Evolutionary conservation across 2,888 invertebrate genomes (phyloP), one percentile per base, ranked within the genome.

Genomic region (Hirtodrosophila duncani): DNA sequence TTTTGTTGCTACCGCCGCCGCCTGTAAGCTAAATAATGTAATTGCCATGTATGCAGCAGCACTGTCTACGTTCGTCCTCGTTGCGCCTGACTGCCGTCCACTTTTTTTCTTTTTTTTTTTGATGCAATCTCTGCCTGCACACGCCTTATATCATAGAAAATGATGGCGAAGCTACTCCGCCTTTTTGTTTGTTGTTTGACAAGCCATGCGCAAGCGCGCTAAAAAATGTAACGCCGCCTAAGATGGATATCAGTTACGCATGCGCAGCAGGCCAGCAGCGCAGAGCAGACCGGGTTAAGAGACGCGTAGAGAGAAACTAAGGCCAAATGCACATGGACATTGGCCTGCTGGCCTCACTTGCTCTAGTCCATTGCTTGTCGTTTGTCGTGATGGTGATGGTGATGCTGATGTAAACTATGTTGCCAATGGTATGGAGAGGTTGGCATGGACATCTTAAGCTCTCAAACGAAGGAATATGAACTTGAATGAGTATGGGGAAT

Each of bases 211-310:
- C 57, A 42, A 24, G 37, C 48, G 57, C 42, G 46, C 52, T 49
- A 52, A 49, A 55, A 70, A 67, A 70, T 70, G 71, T 71, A 71
- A 75, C 75, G 57, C 64, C 72, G 72, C 71, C 62, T 52, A 65
- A 70, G 71, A 74, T 71, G 75, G 67, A 70, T 71, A 71, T 74
- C 75, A 70, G 71, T 71, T 71, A 71, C 71, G 71, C 75, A 71
- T 67, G 68, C 65, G 66, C 68, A 52, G 23, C 43, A 38, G 24
- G 44, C 7, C 38, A 31, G 48, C 46, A 23, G 37, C 37, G 13
- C 21, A 8, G 30, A 51, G 26, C 20, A 49, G 51, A 21, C 10
- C 16, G 49, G 7, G 13, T 11, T 27, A 31, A 31, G 20, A 49
- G 20, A 24, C 29, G 37, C 13, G 33, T n/a, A 11, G 4, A 18